Conservation (phyloP, 2,113 vertebrate species). For the Puma concolor region DNA sequence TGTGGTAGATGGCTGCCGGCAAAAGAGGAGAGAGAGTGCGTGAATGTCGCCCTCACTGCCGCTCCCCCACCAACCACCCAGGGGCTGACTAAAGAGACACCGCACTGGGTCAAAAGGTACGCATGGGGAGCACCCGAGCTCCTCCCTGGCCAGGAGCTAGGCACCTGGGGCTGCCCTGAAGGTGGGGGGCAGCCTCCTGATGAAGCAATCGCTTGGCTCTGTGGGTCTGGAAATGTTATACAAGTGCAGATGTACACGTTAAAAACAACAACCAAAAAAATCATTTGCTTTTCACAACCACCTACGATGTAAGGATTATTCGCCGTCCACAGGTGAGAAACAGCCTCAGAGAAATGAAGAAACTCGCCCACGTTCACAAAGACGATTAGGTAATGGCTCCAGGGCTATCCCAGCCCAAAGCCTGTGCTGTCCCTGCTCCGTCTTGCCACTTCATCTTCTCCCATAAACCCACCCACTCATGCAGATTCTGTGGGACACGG, state of each 20-base stretch:
- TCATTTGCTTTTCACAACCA: too few species aligned
- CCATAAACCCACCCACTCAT: background rate
- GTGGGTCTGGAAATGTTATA: background rate
- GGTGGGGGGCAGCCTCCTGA: background rate
- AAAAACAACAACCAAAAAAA: background rate
- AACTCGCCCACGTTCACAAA: background rate
- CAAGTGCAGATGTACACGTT: background rate
- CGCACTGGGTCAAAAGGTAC: accelerated
- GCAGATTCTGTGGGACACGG: background rate
- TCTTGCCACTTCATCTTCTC: background rate
- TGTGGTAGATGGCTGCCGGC: conserved; percentile 92
- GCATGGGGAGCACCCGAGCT: accelerated
- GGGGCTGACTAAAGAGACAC: accelerated
- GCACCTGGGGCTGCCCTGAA: background rate
- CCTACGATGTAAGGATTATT: background rate
- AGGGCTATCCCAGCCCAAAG: background rate
- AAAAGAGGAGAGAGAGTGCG: background rate
- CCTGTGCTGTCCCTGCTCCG: accelerated
- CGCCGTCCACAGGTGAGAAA: background rate
- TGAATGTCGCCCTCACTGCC: background rate
- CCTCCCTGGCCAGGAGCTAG: background rate
- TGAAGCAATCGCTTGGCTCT: background rate
- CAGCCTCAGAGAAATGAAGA: background rate
- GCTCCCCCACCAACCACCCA: background rate
- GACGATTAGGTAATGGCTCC: background rate